phyloP scores from a whole-genome alignment of 2,797 vertebrate species.

The Euphonia xanthogaster region DNA sequence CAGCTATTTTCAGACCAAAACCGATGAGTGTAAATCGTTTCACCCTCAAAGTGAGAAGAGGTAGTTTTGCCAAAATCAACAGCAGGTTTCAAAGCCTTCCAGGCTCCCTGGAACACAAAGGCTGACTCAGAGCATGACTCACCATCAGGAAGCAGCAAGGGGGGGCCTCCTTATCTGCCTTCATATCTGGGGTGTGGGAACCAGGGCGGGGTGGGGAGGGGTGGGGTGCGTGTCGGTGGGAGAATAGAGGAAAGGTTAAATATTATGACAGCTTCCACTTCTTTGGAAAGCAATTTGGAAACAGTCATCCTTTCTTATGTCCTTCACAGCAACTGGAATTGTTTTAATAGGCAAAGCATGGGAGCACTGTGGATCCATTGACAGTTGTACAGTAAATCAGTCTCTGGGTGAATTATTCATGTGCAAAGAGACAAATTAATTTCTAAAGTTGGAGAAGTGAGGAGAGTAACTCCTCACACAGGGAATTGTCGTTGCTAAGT shows the following conservation, averaged over 20 bases:
- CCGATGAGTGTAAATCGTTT: constrained; percentile 53
- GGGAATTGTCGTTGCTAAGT: not conserved
- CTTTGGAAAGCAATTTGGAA: constrained; percentile 20
- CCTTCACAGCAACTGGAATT: not conserved
- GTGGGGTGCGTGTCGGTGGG: not conserved
- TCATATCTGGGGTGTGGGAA: constrained; percentile 76
- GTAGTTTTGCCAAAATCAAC: constrained; percentile 71
- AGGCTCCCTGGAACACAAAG: constrained; percentile 77
- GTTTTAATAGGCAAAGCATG: not conserved
- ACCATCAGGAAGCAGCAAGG: constrained; percentile 74
- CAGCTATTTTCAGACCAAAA: constrained; percentile 63
- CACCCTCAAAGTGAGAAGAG: constrained; percentile 59
- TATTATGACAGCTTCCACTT: constrained; percentile 21
- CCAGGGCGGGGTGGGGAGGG: not conserved
- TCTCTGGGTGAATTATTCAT: not conserved
- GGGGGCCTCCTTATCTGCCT: constrained; percentile 65
- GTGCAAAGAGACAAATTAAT: not conserved
- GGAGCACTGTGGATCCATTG: not conserved
- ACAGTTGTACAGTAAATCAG: not conserved
- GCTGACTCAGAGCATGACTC: constrained; percentile 79
- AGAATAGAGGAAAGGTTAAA: constrained; percentile 56
- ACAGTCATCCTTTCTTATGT: not conserved
- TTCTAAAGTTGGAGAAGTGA: not conserved
- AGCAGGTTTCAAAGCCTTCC: constrained; percentile 73
- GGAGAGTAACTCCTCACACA: not conserved